phyloP scores from a whole-genome alignment of 1,140 invertebrate genomes.

The Aphaenogaster rudis region DNA sequence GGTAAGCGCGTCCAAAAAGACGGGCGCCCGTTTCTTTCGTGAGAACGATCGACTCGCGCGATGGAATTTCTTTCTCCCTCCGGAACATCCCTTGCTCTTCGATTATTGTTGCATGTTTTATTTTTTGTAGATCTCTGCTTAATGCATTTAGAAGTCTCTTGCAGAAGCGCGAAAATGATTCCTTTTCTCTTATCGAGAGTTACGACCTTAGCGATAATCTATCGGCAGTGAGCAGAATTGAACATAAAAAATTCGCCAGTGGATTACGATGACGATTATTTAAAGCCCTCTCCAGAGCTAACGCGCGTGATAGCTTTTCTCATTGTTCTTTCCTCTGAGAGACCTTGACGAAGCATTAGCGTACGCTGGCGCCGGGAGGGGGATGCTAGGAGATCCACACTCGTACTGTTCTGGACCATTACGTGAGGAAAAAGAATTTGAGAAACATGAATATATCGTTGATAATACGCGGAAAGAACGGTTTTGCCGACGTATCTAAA shows the following conservation, averaged over 20 bases:
- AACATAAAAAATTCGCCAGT: not conserved
- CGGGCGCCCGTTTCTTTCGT: conserved; percentile 63
- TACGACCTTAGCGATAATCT: not conserved
- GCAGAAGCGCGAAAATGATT: not conserved
- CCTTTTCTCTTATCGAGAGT: not conserved
- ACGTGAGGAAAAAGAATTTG: not conserved
- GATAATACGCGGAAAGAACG: not conserved
- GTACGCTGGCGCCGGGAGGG: not conserved
- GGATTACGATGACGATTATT: not conserved
- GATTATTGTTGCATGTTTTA: conserved; percentile 22
- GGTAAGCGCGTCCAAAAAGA: conserved; percentile 51
- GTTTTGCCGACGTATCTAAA: no score
- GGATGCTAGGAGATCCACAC: not conserved
- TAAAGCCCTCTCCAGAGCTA: not conserved
- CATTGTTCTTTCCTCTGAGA: conserved; percentile 62
- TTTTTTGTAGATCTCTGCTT: not conserved
- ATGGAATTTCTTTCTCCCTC: conserved; percentile 18
- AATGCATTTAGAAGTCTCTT: not conserved
- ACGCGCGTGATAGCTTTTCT: conserved; percentile 3
- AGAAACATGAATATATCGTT: not conserved
- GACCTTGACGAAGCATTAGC: conserved; percentile 65
- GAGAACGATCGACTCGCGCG: conserved; percentile 57
- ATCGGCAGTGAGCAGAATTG: not conserved
- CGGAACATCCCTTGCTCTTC: not conserved
- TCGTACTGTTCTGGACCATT: conserved; percentile 5